Percentiles rank a stretch among this genome's conserved stretches.
These are phyloP conservation scores for Charina bottae DNA, from an alignment of 2,113 vertebrate species.

Conservation along the genomic window DNA sequence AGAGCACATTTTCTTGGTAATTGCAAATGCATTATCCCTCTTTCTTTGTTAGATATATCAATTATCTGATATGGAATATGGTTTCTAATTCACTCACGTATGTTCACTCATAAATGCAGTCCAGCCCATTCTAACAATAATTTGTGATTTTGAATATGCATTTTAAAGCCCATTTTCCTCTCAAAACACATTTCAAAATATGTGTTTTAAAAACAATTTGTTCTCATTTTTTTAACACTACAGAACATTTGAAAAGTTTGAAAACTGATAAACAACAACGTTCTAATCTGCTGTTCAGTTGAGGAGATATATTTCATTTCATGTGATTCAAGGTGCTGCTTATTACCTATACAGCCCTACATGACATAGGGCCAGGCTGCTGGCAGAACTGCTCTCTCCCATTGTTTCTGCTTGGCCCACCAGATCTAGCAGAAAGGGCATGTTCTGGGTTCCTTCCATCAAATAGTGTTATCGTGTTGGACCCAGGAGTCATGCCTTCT, in stretches of 20 bases:
- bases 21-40: background rate
- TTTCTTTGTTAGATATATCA: background rate
- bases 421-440: no score
- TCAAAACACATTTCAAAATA: background rate
- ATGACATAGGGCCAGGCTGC: no score
- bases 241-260: background rate
- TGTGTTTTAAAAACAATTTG: background rate
- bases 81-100: background rate
- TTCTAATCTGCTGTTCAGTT: no score
- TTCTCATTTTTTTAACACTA: background rate
- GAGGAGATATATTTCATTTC: no score
- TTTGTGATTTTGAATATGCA: background rate
- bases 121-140: background rate
- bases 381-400: no score
- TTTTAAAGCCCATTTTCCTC: background rate
- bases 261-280: no score
- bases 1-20: background rate
- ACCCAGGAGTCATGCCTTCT: no score
- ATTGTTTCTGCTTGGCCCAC: no score
- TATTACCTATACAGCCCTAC: no score
- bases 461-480: no score
- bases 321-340: no score
- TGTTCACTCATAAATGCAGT: background rate
- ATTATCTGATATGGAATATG: background rate
- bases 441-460: no score